These are phyloP conservation scores for Chloebia gouldiae DNA, from an alignment of 2,113 vertebrate genomes.

Conservation along the genomic window DNA sequence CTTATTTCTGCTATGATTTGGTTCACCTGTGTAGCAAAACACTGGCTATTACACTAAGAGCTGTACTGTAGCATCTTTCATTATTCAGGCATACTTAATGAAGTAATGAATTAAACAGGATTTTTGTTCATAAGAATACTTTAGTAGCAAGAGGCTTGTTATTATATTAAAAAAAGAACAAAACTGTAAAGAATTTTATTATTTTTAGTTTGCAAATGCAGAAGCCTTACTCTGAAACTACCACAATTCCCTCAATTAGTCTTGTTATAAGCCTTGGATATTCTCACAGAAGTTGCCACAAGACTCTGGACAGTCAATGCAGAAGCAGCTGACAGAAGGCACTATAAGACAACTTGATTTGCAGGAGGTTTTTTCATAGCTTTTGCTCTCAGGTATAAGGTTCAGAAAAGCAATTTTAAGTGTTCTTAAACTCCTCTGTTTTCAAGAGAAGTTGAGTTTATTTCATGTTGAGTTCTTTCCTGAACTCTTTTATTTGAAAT, in stretches of 20 bases:
- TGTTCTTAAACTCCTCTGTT: neutral
- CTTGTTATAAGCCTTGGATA: neutral
- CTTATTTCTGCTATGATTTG: neutral
- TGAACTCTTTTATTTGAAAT: neutral
- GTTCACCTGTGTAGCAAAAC: neutral
- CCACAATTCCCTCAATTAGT: neutral
- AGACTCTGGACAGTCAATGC: neutral
- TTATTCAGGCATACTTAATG: neutral
- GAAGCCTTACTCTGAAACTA: neutral
- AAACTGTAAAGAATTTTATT: neutral
- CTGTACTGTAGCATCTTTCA: neutral
- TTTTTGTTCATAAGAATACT: neutral
- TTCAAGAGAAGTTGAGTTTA: neutral
- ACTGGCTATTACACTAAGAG: neutral
- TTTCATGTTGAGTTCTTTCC: neutral
- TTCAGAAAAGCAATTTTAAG: neutral
- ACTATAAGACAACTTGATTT: neutral
- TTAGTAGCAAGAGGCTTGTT: neutral
- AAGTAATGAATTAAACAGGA: neutral
- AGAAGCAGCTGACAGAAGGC: neutral
- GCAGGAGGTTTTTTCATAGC: neutral
- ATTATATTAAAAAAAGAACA: neutral
- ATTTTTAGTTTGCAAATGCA: neutral
- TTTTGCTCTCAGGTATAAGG: neutral
- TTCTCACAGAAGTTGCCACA: neutral